Evolutionary conservation across 1,140 invertebrate species (phyloP), one percentile per base, ranked within the genome.

Genomic region (Sipha flava): DNA sequence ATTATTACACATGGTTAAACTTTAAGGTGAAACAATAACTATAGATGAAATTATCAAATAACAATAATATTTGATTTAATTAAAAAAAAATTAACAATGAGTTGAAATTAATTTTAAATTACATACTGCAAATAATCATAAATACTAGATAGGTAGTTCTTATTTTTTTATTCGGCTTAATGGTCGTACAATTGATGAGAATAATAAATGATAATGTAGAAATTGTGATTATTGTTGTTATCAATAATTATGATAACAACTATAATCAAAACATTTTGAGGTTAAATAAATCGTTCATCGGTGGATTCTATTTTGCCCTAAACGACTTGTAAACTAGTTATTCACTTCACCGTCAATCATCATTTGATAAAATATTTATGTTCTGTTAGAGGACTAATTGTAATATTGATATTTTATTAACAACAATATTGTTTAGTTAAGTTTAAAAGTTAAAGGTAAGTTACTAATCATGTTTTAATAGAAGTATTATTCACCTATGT

Each of bases 1-100:
- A 37, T 77, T 77, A 37, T 77, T 77, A 43, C 73, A 77, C 73
- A 77, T 77, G 10, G 37, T 10, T 10, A 40, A 40, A 40, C 26
- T 1, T 66, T 37, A 5, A 66, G 12, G 12, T 37, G 37, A n/a
- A 14, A 9, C 12, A 14, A 40, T 14, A 66, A 40, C 23, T 23
- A 5, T 5, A 12, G 23, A 40, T 10, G 7, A 31, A 1, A 34
- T n/a, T 1, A 62, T 29, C 26, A 7, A 57, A 29, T 16, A 16
- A 14, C 26, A 16, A 29, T 29, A 26, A 6, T 29, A 26, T 29
- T 29, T 29, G 5, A 54, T 26, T 14, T 29, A 4, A 57, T 57
- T 57, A 3, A 43, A 43, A 43, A 6, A 43, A 3, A 43, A 43
- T 12, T 1, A 3, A 43, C 9, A 43, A 3, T 1, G 14, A 9